Evolutionary conservation across 2,888 invertebrate species (phyloP), one percentile per base, ranked within the genome.

Genomic region (Trichopoda pennipes): DNA sequence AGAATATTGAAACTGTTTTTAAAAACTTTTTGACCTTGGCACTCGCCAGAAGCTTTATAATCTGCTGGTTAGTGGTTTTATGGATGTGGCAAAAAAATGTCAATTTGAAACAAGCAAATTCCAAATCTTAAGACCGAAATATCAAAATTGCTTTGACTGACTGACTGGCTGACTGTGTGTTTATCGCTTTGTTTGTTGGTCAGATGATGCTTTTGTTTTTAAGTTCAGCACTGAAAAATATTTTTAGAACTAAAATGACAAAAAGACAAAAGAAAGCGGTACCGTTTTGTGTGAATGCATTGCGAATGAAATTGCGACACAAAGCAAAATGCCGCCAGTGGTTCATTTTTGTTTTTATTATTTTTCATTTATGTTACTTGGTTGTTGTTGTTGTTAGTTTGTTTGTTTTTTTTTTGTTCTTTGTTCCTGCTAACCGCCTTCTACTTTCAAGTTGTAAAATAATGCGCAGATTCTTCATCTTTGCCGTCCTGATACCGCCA

Each of bases 281-380:
- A 89, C 90, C 89, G 89, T 89, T 89, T 89, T 89, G 89, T 88
- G 87, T 86, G 88, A 88, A 90, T 89, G 90, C 89, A 89, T 89
- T 87, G 85, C 89, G 87, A 90, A 89, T 89, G 89, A 88, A 86
- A 86, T 87, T 81, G 86, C 85, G 86, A 85, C 87, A 86, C 89
- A 90, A 89, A 89, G 88, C 19, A 61, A 82, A 84, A 87, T 86
- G 89, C 90, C 89, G 90, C 88, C 87, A 85, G 51, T 79, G 79
- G 10, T 38, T 38, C 12, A 3, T 79, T 83, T 73, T 38, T 12
- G 17, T 74, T 56, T 75, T 23, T 28, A 4, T 28, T 28, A n/a
- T n/a, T 66, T 44, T 35, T 4, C 35, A 3, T 53, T 42, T 35
- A 14, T 42, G 14, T 53, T 16, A n/a, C 38, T 16, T 47, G n/a